These are phyloP conservation scores for Metallyticus violacea DNA, from an alignment of 2,888 invertebrate genomes.

Conservation along the genomic window DNA sequence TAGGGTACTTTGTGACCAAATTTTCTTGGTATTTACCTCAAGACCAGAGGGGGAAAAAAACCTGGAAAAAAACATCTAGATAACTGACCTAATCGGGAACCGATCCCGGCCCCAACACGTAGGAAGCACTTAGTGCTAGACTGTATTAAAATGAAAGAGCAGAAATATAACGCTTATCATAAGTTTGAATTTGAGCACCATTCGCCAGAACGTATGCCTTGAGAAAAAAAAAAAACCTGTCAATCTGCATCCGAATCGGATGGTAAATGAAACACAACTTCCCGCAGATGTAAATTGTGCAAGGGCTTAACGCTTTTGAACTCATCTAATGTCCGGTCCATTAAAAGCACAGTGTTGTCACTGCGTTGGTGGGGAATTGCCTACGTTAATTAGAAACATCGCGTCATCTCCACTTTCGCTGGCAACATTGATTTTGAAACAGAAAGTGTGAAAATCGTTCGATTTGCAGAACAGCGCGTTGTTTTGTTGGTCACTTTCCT, in stretches of 20 bases:
- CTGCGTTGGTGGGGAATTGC: background rate
- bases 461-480: background rate
- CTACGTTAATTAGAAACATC: background rate
- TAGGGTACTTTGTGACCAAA: no score
- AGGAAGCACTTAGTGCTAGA: no score
- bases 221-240: background rate
- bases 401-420: background rate
- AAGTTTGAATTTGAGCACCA: background rate
- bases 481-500: background rate
- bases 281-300: background rate
- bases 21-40: no score
- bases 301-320: background rate
- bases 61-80: no score
- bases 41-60: no score
- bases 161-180: background rate
- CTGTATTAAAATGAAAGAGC: no score
- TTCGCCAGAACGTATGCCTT: background rate
- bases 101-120: no score
- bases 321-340: no score
- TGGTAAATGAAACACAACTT: background rate
- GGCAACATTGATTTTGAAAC: background rate
- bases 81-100: no score
- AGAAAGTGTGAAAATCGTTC: background rate
- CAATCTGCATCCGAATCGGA: background rate
- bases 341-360: background rate